These are phyloP conservation scores for Teleiodes luculella DNA, from an alignment of 2,888 invertebrate species.

Conservation along the genomic window DNA sequence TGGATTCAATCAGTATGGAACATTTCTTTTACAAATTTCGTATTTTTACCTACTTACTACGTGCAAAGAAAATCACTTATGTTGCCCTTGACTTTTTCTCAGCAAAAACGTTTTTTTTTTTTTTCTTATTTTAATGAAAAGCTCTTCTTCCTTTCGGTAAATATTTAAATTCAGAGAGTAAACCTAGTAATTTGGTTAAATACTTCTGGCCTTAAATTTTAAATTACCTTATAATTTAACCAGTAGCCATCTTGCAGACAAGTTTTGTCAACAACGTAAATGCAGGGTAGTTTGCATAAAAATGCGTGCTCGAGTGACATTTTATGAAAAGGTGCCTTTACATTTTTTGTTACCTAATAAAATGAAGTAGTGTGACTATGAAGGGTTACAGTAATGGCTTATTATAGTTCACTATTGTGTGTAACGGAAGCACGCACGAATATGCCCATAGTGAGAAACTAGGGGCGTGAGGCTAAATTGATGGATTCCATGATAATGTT, in stretches of 20 bases:
- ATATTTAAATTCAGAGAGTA: background rate
- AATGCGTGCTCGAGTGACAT: background rate
- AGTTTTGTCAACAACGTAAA: background rate
- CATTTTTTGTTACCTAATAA: slow-evolving; percentile 20
- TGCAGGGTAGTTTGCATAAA: background rate
- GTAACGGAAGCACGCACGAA: slow-evolving; percentile 54
- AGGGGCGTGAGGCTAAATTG: slow-evolving; percentile 23
- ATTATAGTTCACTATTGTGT: slow-evolving; percentile 53
- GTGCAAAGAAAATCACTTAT: no score
- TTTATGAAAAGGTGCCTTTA: background rate
- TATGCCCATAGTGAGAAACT: slow-evolving; percentile 35
- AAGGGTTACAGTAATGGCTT: slow-evolving; percentile 60
- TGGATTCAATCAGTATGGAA: no score
- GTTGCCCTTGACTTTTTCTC: no score
- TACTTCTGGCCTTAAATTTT: background rate
- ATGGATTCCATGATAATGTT: slow-evolving; percentile 17
- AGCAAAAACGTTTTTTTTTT: background rate
- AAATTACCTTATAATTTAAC: background rate
- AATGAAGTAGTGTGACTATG: slow-evolving; percentile 37
- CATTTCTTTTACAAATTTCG: no score
- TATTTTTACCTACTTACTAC: no score
- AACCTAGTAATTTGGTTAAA: background rate
- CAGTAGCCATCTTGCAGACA: background rate
- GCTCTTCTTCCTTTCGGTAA: background rate
- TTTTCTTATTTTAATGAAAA: background rate